Base-by-base conservation (phyloP, 2,797 vertebrate species). In the Tachyglossus aculeatus region DNA sequence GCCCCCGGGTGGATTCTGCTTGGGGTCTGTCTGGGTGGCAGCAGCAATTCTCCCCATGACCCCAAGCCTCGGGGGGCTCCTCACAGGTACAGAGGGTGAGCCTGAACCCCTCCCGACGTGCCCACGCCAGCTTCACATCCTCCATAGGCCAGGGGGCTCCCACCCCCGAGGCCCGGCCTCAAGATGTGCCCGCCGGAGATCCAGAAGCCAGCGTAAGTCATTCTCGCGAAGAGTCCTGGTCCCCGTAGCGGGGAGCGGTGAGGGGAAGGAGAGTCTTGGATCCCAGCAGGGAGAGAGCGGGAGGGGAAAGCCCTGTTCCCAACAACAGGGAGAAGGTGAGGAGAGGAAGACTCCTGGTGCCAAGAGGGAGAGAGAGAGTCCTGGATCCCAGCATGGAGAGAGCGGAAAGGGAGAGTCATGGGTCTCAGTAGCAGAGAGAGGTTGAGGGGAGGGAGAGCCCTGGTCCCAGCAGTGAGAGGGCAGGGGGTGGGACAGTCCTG, bases 11-110 rank as follows among this genome's bases (percentile, higher is more conserved):
- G 9, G 34, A 13, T 34, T 18, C 4, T 27, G 18, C 29, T 32
- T 9, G 9, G 16, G 21, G 27, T 21, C 18, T 4, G 8, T 18
- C 24, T 25, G 2, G 16, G 9, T 12, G 29, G 24, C 18, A 32
- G 3, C 19, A 1, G 19, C 1, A 2, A 1, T 3, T 24, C 7
- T 32, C 3, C 5, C n/a, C 11, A 4, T 13, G n/a, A 32, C 25
- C 2, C 29, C 15, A 1, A 40, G 53, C 15, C 41, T 3, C 39
- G 54, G 61, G 48, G 52, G 61, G 41, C 2, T 41, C 13, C 33
- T 18, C 43, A 37, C 82, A 98, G 97, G 94, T 97, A 73, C 86
- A 88, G 63, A 96, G 74, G 72, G 91, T 98, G 77, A 96, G 94
- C 83, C 92, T 98, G 54, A 78, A 97, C 62, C 96, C 96, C 0